Conservation (phyloP, 2,888 invertebrate species). For the Lordiphosa andalusiaca region DNA sequence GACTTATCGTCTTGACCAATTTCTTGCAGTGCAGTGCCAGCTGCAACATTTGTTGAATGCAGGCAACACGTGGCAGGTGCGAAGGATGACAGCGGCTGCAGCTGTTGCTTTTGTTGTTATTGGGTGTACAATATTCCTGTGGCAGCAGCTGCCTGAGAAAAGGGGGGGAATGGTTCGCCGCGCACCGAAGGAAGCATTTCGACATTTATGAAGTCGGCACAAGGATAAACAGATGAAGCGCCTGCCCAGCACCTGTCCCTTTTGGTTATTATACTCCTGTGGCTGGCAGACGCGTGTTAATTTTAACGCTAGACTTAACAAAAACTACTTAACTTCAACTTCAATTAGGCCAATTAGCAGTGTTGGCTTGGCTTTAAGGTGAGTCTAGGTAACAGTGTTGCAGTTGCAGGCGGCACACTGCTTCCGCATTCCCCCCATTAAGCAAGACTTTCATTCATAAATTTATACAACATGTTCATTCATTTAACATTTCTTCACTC, state of each 20-base stretch:
- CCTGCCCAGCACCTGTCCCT: slow-evolving; percentile 53
- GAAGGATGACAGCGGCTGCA: slow-evolving; percentile 38
- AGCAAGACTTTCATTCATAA: slow-evolving; percentile 15
- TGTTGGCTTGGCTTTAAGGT: slow-evolving; percentile 22
- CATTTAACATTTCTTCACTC: not conserved
- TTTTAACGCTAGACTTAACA: slow-evolving; percentile 28
- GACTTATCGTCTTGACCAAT: too few species aligned
- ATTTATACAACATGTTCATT: not conserved
- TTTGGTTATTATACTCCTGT: slow-evolving; percentile 26
- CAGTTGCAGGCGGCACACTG: slow-evolving; percentile 24
- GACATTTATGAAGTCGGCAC: slow-evolving; percentile 11
- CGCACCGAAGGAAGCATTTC: slow-evolving; percentile 1
- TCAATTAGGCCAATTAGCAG: slow-evolving; percentile 21
- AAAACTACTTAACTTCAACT: not conserved
- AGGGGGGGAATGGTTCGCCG: not conserved
- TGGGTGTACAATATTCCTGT: slow-evolving; percentile 2
- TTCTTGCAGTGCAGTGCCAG: not conserved
- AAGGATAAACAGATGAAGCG: slow-evolving; percentile 47
- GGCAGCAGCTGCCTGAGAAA: slow-evolving; percentile 11
- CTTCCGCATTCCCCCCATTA: slow-evolving; percentile 45
- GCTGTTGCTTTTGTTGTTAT: slow-evolving; percentile 17
- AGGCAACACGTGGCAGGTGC: slow-evolving; percentile 70
- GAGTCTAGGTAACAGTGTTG: slow-evolving; percentile 44
- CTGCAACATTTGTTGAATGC: slow-evolving; percentile 5
- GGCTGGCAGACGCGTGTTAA: slow-evolving; percentile 49